phyloP scores from a whole-genome alignment of 2,113 vertebrate species.

The Oxygymnocypris stewartii region DNA sequence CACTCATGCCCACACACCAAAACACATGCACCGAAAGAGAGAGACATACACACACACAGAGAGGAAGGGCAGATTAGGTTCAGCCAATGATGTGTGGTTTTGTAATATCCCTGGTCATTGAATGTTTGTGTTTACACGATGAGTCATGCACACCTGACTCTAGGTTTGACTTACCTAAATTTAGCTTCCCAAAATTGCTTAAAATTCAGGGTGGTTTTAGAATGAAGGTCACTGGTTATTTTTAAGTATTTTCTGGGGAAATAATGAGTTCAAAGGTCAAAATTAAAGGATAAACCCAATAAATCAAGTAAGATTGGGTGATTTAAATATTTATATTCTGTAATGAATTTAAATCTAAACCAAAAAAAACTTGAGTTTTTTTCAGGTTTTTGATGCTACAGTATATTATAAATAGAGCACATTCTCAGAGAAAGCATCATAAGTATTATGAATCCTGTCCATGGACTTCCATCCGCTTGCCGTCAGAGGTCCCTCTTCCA shows the following conservation, averaged over 20 bases:
- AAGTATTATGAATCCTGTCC: no score
- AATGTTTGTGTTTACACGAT: slow-evolving; percentile 13
- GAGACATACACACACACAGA: neutral
- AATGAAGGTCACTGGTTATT: slow-evolving; percentile 20
- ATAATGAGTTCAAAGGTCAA: slow-evolving; percentile 12
- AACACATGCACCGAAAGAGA: neutral
- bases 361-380: no score
- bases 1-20: slow-evolving; percentile 8
- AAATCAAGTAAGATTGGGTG: neutral
- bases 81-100: neutral
- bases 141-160: neutral
- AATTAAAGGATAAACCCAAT: neutral
- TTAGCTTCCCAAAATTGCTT: neutral
- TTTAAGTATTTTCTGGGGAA: slow-evolving; percentile 1
- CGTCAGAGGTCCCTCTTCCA: no score
- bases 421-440: no score
- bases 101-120: neutral
- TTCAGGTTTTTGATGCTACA: neutral
- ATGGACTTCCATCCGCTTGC: no score
- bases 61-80: slow-evolving; percentile 4
- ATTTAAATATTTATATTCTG: neutral
- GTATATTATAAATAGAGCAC: neutral
- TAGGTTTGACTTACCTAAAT: neutral
- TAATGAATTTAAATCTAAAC: neutral
- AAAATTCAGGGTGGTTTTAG: neutral